Evolutionary conservation across 2,888 invertebrate species (phyloP).

Genomic region (Anthrax anthrax): DNA sequence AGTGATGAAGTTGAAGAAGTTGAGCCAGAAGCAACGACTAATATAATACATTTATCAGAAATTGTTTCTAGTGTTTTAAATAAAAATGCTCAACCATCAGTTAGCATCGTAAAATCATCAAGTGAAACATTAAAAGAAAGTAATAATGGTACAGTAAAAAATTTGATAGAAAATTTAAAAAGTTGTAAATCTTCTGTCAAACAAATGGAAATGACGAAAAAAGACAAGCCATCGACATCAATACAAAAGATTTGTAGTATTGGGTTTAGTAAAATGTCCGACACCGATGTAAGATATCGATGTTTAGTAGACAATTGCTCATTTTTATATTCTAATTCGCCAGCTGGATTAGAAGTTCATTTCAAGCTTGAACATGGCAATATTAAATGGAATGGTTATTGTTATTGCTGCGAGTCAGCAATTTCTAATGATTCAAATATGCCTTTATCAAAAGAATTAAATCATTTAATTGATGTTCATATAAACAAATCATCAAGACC

Average conservation of each 20-base stretch:
- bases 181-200: too few relatives aligned
- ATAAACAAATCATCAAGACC: not conserved
- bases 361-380: slow-evolving; percentile 23
- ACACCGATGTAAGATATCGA: slow-evolving; percentile 18
- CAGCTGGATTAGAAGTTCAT: slow-evolving; percentile 26
- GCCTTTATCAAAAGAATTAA: slow-evolving; percentile 17
- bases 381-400: slow-evolving; percentile 44
- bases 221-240: too few relatives aligned
- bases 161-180: too few relatives aligned
- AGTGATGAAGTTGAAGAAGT: not conserved
- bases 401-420: slow-evolving; percentile 34
- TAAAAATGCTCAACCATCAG: too few relatives aligned
- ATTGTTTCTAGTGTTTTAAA: too few relatives aligned
- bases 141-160: too few relatives aligned
- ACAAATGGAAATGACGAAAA: too few relatives aligned
- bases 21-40: too few relatives aligned
- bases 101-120: too few relatives aligned
- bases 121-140: too few relatives aligned
- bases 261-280: slow-evolving; percentile 16
- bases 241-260: slow-evolving; percentile 21
- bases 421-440: slow-evolving; percentile 6
- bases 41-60: too few relatives aligned
- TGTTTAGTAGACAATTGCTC: slow-evolving; percentile 25
- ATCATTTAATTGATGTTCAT: slow-evolving; percentile 22
- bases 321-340: slow-evolving; percentile 24